A percentile compares a stretch with the other conserved stretches of the same genome.
Conservation (phyloP, 1,140 invertebrate species). For the Eulimnadia texana region DNA sequence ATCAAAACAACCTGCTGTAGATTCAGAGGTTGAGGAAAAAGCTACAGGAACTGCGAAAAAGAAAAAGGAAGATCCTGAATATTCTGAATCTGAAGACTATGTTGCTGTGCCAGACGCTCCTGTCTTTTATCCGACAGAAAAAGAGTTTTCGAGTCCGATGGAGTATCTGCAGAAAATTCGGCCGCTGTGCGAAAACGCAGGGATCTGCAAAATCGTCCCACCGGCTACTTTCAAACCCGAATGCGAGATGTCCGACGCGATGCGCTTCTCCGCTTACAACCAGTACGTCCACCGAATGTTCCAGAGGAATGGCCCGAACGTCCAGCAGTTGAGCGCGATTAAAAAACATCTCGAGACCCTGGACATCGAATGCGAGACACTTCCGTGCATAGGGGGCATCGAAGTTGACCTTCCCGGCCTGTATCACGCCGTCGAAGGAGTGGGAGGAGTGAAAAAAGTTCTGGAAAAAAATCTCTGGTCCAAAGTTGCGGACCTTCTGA, state of each 20-base stretch:
- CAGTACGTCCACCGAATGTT: slow-evolving; percentile 84
- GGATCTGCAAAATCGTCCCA: slow-evolving; percentile 79
- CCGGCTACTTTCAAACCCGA: slow-evolving; percentile 73
- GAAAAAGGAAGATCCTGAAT: background rate
- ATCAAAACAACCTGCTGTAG: background rate
- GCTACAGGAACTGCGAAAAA: background rate
- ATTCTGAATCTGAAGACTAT: background rate
- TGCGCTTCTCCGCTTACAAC: slow-evolving; percentile 76
- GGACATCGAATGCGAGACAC: slow-evolving; percentile 53
- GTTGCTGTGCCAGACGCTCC: slow-evolving; percentile 55
- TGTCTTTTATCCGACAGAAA: slow-evolving; percentile 62
- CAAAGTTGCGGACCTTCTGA: slow-evolving; percentile 67
- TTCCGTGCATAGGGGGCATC: slow-evolving; percentile 72
- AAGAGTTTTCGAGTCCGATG: slow-evolving; percentile 79
- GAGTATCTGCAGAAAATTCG: slow-evolving; percentile 76
- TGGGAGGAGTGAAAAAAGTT: slow-evolving; percentile 65
- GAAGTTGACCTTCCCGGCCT: slow-evolving; percentile 77
- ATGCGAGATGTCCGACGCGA: slow-evolving; percentile 68
- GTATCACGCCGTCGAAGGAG: slow-evolving; percentile 66
- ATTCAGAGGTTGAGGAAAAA: background rate
- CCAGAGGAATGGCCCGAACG: slow-evolving; percentile 75
- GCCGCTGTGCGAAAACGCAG: slow-evolving; percentile 60
- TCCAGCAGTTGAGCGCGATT: slow-evolving; percentile 71
- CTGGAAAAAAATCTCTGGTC: slow-evolving; percentile 84
- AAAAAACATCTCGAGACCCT: slow-evolving; percentile 65